A percentile compares a stretch with the other conserved stretches of the same genome.
phyloP scores from a whole-genome alignment of 2,797 vertebrate species.

The Enteromius viviparus region DNA sequence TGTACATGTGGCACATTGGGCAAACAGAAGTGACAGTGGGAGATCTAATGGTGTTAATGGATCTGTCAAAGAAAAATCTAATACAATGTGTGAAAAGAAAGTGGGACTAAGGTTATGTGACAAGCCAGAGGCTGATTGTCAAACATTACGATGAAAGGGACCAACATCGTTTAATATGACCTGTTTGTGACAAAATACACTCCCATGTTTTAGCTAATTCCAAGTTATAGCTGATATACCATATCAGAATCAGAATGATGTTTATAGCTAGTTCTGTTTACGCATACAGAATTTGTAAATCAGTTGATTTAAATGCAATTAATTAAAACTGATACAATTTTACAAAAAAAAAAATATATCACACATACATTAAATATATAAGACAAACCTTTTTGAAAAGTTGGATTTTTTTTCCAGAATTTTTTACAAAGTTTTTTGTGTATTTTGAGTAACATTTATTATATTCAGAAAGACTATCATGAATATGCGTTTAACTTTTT shows the following conservation, averaged over 20 bases:
- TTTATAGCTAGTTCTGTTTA: too few relatives aligned
- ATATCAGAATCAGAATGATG: background rate
- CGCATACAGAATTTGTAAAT: too few relatives aligned
- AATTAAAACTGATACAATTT: too few relatives aligned
- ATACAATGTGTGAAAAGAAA: background rate
- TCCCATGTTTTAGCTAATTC: background rate
- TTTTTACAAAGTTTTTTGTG: too few relatives aligned
- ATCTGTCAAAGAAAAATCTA: background rate
- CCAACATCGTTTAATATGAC: background rate
- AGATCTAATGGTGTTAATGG: background rate
- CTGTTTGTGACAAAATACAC: background rate
- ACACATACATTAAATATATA: too few relatives aligned
- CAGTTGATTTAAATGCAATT: too few relatives aligned
- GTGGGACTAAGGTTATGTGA: background rate
- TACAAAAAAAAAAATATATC: too few relatives aligned
- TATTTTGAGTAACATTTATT: too few relatives aligned
- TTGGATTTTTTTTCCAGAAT: too few relatives aligned
- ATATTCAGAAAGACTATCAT: too few relatives aligned
- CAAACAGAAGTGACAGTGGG: conserved; percentile 3
- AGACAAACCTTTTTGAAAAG: too few relatives aligned
- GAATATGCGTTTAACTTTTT: too few relatives aligned
- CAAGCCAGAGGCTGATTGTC: background rate
- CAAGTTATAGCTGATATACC: background rate
- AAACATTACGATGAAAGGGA: background rate
- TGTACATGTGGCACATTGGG: background rate